These are phyloP conservation scores for Lagopus muta DNA, from an alignment of 2,113 vertebrate species.

Conservation along the genomic window DNA sequence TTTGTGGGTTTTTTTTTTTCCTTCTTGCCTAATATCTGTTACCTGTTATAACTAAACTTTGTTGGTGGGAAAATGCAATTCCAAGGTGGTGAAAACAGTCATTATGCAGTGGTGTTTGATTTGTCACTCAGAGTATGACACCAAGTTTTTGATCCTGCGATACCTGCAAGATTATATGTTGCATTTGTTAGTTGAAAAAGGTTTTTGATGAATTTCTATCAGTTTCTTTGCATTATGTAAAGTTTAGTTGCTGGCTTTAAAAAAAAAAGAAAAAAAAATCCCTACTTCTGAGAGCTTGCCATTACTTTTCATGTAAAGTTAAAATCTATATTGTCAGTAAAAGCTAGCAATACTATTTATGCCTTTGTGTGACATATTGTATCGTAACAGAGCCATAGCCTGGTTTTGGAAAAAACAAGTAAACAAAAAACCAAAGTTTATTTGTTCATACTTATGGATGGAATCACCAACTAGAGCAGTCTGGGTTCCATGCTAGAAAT, in stretches of 20 bases:
- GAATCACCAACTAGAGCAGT: not conserved
- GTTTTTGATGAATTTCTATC: not conserved
- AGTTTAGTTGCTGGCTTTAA: not conserved
- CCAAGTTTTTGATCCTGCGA: not conserved
- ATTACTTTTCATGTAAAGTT: not conserved
- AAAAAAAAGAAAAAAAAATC: too few relatives aligned
- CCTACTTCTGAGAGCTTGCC: not conserved
- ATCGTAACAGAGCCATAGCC: not conserved
- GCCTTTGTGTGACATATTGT: not conserved
- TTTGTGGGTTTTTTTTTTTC: not conserved
- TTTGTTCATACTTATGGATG: not conserved
- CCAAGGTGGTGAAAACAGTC: not conserved
- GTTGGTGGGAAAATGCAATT: not conserved
- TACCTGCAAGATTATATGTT: not conserved
- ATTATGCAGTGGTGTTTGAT: not conserved
- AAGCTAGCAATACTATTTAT: not conserved
- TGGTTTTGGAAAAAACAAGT: not conserved
- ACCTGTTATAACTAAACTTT: not conserved
- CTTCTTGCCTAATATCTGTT: rapidly evolving
- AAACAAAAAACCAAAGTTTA: too few relatives aligned
- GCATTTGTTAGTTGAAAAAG: not conserved
- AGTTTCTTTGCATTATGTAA: not conserved
- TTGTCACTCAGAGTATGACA: not conserved
- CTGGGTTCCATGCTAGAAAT: not conserved
- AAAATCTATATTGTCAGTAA: not conserved